Evolutionary conservation across 2,888 invertebrate species (phyloP).

Genomic region (Eutolmus rufibarbis): DNA sequence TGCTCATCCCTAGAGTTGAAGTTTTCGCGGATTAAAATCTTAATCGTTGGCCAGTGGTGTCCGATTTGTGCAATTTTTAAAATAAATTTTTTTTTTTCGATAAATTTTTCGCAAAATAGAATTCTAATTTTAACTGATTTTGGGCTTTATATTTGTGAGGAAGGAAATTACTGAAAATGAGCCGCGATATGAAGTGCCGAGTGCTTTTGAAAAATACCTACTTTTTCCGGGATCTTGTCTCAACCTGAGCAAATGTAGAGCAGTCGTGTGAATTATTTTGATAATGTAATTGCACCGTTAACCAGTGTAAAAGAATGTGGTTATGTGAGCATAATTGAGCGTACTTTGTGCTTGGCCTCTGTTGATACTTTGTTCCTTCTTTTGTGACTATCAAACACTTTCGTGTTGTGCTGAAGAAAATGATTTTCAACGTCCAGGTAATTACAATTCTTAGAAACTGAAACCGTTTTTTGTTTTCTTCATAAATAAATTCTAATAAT

Average conservation of each 20-base stretch:
- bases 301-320: constrained; percentile 45
- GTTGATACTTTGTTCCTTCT: background rate
- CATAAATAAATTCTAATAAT: background rate
- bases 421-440: background rate
- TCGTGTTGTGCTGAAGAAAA: background rate
- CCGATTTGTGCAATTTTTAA: background rate
- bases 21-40: constrained; percentile 3
- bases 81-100: too few relatives aligned
- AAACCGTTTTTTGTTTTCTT: background rate
- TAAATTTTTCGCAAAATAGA: background rate
- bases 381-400: background rate
- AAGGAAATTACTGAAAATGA: background rate
- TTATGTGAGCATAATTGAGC: constrained; percentile 42
- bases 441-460: background rate
- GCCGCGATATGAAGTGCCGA: background rate
- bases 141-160: background rate
- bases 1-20: constrained; percentile 20
- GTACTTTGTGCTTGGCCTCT: constrained; percentile 28
- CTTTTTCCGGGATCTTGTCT: background rate
- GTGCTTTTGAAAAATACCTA: background rate
- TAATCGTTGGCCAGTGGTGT: background rate
- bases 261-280: constrained; percentile 45
- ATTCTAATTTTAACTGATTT: background rate
- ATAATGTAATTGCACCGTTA: constrained; percentile 48
- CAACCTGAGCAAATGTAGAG: constrained; percentile 34